These are phyloP conservation scores for Jaculus jaculus DNA, from an alignment of 2,113 vertebrate genomes.

Conservation along the genomic window DNA sequence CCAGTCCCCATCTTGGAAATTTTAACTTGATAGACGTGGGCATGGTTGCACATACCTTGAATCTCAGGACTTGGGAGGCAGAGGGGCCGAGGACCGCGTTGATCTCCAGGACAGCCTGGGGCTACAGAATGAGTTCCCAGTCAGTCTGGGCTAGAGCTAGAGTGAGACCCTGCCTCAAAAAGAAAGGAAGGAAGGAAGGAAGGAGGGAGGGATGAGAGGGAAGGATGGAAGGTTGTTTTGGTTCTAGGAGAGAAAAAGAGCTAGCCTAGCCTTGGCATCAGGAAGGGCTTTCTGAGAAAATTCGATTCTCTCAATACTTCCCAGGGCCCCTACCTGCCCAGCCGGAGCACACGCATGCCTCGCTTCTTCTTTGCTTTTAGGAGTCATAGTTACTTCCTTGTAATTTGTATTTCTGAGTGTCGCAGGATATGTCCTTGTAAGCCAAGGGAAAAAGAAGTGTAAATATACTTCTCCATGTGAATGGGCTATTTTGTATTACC, in stretches of 20 bases:
- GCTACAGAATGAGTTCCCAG: no score
- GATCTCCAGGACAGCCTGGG: no score
- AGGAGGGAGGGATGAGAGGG: no score
- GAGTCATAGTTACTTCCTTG: background rate
- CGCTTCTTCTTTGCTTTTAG: slow-evolving; percentile 8
- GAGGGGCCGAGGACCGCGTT: no score
- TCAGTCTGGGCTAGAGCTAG: no score
- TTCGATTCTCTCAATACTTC: background rate
- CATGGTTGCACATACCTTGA: no score
- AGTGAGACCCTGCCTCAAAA: no score
- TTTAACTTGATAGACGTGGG: background rate
- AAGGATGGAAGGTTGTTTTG: no score
- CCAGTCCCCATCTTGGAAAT: background rate
- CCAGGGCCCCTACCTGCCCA: background rate
- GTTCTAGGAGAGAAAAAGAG: background rate
- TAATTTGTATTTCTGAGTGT: background rate
- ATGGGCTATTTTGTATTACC: background rate
- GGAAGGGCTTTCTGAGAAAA: background rate
- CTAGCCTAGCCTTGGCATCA: background rate
- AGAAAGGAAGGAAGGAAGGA: no score
- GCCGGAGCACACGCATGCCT: background rate
- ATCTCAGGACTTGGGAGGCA: no score
- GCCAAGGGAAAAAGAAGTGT: slow-evolving; percentile 24
- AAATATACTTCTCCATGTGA: slow-evolving; percentile 25
- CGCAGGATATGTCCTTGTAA: slow-evolving; percentile 34